Evolutionary conservation across 2,113 vertebrate species (phyloP), one percentile per base, ranked within the genome.

Genomic region (Gasterosteus aculeatus): DNA sequence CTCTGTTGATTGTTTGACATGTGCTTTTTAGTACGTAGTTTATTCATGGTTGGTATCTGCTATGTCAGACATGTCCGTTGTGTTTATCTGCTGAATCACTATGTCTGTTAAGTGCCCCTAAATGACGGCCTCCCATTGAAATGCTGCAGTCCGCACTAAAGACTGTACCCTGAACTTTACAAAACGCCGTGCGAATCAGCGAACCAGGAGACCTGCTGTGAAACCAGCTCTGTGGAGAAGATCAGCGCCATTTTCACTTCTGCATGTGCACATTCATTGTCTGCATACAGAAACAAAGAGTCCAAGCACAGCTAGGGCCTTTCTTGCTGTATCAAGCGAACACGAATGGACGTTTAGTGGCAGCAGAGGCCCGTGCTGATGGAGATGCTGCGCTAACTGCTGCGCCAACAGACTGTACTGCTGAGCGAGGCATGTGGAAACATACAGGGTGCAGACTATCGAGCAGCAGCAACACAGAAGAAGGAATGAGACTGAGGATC

Each of bases 351-450:
- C 5, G 33, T 49, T 60, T 53, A 46, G 41, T 12, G 0, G 38
- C 9, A 31, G 18, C 12, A 35, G 74, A 53, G 4, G 59, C 35
- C 33, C 47, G 66, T 63, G 74, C 22, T 60, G 54, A 59, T 53
- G 11, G 73, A 12, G 5, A 19, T 22, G 54, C 58, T 29, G 1
- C 8, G 3, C 31, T 41, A 31, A 63, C 70, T 58, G 77, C 42
- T 54, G 42, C 1, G 14, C 41, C 35, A 79, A 29, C 10, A 33
- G 53, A 53, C 60, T 63, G 39, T 16, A 4, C 69, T 49, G 69
- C 58, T 62, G 68, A 81, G 60, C 26, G 4, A 65, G 16, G 66
- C 54, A 47, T 14, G 44, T 5, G 39, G 12, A 14, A 18, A 61
- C 49, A 42, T 10, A 10, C 63, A 57, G 39, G 49, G 31, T 2